These are phyloP conservation scores for Scophthalmus maximus DNA, from an alignment of 2,113 vertebrate species.

Conservation along the genomic window DNA sequence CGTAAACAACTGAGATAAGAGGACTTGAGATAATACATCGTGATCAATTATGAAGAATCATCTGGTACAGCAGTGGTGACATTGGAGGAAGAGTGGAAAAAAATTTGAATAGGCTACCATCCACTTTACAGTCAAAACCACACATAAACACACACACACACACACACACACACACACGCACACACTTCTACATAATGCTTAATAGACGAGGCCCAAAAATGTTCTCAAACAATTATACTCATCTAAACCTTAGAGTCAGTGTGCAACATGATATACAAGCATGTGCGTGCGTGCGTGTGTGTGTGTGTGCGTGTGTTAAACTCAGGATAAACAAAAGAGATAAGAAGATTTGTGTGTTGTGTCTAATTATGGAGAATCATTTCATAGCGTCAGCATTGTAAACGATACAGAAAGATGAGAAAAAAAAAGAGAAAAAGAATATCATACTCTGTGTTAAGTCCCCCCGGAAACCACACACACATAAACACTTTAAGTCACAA, in stretches of 20 bases:
- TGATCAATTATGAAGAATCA: slow-evolving; percentile 44
- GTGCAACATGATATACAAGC: slow-evolving; percentile 13
- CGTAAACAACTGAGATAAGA: slow-evolving; percentile 54
- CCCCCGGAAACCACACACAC: slow-evolving; percentile 41
- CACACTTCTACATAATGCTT: slow-evolving; percentile 5
- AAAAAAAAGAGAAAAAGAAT: slow-evolving; percentile 35
- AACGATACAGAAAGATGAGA: slow-evolving; percentile 69
- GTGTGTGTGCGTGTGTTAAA: slow-evolving; percentile 12
- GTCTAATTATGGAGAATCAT: slow-evolving; percentile 76
- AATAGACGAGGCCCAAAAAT: slow-evolving; percentile 32
- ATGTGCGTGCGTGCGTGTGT: slow-evolving; percentile 15
- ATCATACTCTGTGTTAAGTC: slow-evolving; percentile 68
- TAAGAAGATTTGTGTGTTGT: slow-evolving; percentile 61
- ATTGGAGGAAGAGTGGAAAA: slow-evolving; percentile 41
- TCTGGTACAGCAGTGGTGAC: slow-evolving; percentile 45
- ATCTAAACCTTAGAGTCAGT: slow-evolving; percentile 13
- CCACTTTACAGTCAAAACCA: slow-evolving; percentile 25
- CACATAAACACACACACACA: neutral
- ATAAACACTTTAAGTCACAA: slow-evolving; percentile 68
- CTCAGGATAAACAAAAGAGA: slow-evolving; percentile 58
- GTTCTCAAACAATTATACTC: slow-evolving; percentile 24
- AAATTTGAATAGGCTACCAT: neutral
- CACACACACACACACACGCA: neutral
- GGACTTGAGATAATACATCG: slow-evolving; percentile 45
- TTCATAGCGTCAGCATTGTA: slow-evolving; percentile 72